Conservation (phyloP, 2,888 invertebrate genomes). For the Candidula unifasciata region DNA sequence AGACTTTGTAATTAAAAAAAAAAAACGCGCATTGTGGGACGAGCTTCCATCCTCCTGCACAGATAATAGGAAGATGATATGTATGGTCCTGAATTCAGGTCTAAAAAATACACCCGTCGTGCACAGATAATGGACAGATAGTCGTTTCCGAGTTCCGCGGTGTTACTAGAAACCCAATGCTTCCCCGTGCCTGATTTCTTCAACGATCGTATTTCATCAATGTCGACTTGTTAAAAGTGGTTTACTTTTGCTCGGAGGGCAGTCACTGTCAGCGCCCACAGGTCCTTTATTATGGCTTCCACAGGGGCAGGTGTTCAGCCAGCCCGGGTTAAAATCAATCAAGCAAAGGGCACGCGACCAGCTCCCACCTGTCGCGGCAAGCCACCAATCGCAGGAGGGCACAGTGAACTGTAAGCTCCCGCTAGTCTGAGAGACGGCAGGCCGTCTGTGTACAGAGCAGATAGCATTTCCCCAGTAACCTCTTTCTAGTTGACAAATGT, state of each 20-base stretch:
- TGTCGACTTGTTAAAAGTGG: background rate
- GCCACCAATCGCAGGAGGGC: constrained; percentile 16
- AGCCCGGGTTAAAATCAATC: constrained; percentile 46
- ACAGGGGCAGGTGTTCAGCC: constrained; percentile 42
- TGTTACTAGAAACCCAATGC: background rate
- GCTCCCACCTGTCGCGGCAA: constrained; percentile 39
- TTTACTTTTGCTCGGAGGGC: constrained; percentile 7
- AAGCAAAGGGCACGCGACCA: constrained; percentile 45
- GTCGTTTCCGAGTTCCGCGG: background rate
- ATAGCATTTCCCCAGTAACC: background rate
- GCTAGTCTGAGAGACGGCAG: background rate
- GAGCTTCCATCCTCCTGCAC: too few relatives aligned
- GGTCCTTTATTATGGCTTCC: constrained; percentile 34
- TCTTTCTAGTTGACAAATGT: too few relatives aligned
- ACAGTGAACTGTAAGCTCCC: background rate
- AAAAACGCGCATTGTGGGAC: too few relatives aligned
- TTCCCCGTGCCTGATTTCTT: background rate
- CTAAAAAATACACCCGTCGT: too few relatives aligned
- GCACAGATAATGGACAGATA: too few relatives aligned
- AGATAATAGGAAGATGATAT: too few relatives aligned
- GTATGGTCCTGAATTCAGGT: background rate
- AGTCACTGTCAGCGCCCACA: background rate
- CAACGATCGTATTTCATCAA: background rate
- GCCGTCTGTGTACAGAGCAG: background rate
- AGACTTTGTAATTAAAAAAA: too few relatives aligned